Percentiles rank a stretch among this genome's conserved stretches.
phyloP scores from a whole-genome alignment of 2,797 vertebrate genomes.

The Arnoldichthys spilopterus region DNA sequence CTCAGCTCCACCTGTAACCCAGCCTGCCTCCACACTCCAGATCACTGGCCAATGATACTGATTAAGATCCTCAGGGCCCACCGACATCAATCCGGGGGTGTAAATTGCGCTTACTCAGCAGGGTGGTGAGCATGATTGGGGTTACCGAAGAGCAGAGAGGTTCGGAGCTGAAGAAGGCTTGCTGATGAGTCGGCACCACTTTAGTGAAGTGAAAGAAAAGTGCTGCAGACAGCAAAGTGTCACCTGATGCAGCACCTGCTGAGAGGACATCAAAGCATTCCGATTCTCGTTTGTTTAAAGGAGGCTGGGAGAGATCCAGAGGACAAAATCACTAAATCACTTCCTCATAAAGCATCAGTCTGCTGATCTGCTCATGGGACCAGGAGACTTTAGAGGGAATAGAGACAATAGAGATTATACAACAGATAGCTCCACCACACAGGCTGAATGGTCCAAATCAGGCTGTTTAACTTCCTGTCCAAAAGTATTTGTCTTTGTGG shows the following conservation, averaged over 20 bases:
- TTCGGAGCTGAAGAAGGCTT: slow-evolving; percentile 46
- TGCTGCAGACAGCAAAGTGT: slow-evolving; percentile 49
- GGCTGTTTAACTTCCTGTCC: too few relatives aligned
- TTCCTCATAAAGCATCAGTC: neutral
- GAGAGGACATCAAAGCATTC: slow-evolving; percentile 45
- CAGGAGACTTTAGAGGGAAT: neutral
- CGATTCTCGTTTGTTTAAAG: slow-evolving; percentile 42
- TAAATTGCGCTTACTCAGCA: slow-evolving; percentile 55
- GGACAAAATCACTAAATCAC: slow-evolving; percentile 15
- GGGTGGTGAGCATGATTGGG: slow-evolving; percentile 44
- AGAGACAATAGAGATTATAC: neutral
- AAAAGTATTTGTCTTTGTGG: too few relatives aligned
- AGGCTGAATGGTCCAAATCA: too few relatives aligned
- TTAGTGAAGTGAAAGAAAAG: slow-evolving; percentile 47
- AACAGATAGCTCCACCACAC: slow-evolving; percentile 7
- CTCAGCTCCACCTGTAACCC: slow-evolving; percentile 34
- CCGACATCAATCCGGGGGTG: slow-evolving; percentile 52
- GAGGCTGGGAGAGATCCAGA: slow-evolving; percentile 19
- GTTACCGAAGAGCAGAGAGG: slow-evolving; percentile 46
- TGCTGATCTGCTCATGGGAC: neutral
- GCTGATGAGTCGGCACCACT: slow-evolving; percentile 55
- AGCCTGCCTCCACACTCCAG: slow-evolving; percentile 43
- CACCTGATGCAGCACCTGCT: slow-evolving; percentile 16
- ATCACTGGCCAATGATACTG: slow-evolving; percentile 58
- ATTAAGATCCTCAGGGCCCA: slow-evolving; percentile 58